Conservation (phyloP, 2,113 vertebrate species). For the Suricata suricatta region DNA sequence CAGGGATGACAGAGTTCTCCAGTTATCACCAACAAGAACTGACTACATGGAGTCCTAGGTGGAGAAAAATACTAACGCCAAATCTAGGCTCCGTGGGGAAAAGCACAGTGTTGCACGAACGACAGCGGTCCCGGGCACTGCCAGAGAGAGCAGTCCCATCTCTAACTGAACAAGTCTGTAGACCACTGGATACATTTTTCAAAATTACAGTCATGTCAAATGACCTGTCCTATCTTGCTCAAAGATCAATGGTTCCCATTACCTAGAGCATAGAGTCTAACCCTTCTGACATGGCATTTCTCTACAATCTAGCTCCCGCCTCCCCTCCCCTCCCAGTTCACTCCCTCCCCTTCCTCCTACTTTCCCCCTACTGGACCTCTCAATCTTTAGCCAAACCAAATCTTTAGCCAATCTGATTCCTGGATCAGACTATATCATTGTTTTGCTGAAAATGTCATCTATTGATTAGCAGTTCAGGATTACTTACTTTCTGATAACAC, state of each 20-base stretch:
- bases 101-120: not conserved
- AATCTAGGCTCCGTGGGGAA: not conserved
- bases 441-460: constrained; percentile 22
- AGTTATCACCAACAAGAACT: not conserved
- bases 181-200: not conserved
- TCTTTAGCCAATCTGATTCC: not conserved
- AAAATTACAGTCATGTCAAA: not conserved
- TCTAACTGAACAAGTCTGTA: not conserved
- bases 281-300: not conserved
- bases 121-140: not conserved
- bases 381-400: constrained; percentile 42
- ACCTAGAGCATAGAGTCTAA: not conserved
- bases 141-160: not conserved
- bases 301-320: not conserved
- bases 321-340: not conserved
- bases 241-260: constrained; percentile 6
- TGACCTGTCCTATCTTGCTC: not conserved
- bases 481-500: constrained; percentile 24
- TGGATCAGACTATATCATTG: not conserved
- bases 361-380: not conserved
- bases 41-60: not conserved
- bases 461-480: not conserved
- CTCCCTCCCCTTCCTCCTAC: not conserved
- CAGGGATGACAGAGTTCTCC: not conserved
- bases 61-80: constrained; percentile 38